Evolutionary conservation across 2,888 invertebrate genomes (phyloP).

Genomic region (Seladonia tumulorum): DNA sequence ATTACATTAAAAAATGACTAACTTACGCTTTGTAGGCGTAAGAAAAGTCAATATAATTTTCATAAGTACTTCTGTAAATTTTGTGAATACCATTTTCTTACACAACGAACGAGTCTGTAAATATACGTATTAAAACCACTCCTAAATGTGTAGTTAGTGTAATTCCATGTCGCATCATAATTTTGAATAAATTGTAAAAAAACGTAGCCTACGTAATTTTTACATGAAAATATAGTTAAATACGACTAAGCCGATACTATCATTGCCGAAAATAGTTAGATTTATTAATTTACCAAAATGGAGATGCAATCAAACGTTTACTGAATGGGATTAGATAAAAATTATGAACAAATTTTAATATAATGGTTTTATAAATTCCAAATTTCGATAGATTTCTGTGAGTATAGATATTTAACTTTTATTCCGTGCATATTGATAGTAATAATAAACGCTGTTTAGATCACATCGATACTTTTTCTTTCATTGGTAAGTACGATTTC

Average conservation of each 20-base stretch:
- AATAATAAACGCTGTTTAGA: background rate
- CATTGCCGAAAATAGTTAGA: background rate
- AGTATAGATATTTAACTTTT: background rate
- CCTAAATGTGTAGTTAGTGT: background rate
- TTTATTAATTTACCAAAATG: background rate
- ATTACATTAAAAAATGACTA: background rate
- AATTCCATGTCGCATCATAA: background rate
- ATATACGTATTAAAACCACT: constrained; percentile 27
- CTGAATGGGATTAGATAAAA: background rate
- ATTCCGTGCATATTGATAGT: background rate
- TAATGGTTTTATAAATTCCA: background rate
- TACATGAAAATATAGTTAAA: too few species aligned
- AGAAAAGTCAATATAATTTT: constrained; percentile 21
- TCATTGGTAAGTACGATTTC: too few species aligned
- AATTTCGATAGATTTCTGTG: background rate
- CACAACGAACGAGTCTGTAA: constrained; percentile 23
- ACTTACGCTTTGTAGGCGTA: background rate
- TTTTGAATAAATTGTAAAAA: background rate
- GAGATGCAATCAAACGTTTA: background rate
- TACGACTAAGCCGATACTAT: background rate
- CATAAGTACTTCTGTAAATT: constrained; percentile 25
- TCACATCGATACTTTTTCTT: too few species aligned
- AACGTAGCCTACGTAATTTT: background rate
- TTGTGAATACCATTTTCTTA: constrained; percentile 29
- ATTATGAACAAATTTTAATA: background rate